Conservation (phyloP, 2,113 vertebrate genomes). For the Melospiza melodia region DNA sequence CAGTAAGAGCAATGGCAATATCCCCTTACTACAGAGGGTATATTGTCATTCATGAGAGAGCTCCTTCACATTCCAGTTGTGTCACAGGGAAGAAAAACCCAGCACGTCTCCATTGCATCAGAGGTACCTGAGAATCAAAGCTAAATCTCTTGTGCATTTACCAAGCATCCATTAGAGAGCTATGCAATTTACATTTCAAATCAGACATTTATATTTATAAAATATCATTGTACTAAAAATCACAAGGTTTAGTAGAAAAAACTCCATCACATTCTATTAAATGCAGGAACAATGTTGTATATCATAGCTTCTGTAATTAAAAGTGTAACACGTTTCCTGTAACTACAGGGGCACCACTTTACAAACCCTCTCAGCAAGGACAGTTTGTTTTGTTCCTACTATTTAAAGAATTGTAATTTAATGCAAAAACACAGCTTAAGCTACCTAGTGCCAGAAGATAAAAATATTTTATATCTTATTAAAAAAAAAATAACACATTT, state of each 20-base stretch:
- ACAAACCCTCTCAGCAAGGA: conserved; percentile 36
- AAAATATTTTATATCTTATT: background rate
- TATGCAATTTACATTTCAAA: conserved; percentile 33
- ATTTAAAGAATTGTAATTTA: background rate
- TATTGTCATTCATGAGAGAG: background rate
- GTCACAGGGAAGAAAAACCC: background rate
- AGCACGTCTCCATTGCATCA: conserved; percentile 27
- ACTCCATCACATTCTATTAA: conserved; percentile 58
- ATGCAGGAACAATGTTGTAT: conserved; percentile 55
- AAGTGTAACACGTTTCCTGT: background rate
- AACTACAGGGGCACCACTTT: conserved; percentile 31
- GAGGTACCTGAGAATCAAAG: conserved; percentile 75
- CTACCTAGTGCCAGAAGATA: background rate
- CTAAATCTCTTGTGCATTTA: conserved; percentile 61
- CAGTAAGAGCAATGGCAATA: background rate
- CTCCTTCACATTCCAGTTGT: conserved; percentile 63
- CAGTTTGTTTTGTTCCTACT: background rate
- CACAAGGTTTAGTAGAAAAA: conserved; percentile 54
- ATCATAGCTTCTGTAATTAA: conserved; percentile 19
- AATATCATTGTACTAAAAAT: conserved; percentile 53
- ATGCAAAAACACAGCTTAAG: background rate
- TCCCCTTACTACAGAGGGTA: background rate
- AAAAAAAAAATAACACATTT: background rate
- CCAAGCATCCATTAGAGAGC: conserved; percentile 49
- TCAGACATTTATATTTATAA: conserved; percentile 41